These are phyloP conservation scores for Polyploca ridens DNA, from an alignment of 2,888 invertebrate genomes.

Conservation along the genomic window DNA sequence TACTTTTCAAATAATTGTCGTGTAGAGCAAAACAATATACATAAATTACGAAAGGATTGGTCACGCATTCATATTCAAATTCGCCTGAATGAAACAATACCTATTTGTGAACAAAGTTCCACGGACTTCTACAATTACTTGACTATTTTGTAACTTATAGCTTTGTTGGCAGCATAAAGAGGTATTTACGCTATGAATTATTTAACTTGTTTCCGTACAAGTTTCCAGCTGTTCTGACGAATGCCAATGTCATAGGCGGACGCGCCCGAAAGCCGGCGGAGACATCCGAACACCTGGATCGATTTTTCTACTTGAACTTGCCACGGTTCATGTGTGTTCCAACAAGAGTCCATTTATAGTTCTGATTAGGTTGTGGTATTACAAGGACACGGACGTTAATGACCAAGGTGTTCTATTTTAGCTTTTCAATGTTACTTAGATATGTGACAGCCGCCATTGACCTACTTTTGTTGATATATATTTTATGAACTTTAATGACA, in stretches of 20 bases:
- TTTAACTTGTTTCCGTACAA: constrained; percentile 35
- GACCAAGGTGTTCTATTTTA: constrained; percentile 23
- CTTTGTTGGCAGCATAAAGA: constrained; percentile 21
- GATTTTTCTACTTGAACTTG: constrained; percentile 71
- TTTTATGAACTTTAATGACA: constrained; percentile 7
- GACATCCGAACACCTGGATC: constrained; percentile 57
- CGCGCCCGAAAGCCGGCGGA: constrained; percentile 46
- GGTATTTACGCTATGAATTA: constrained; percentile 35
- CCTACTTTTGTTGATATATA: constrained; percentile 15
- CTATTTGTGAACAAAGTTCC: not conserved
- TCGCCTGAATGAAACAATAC: not conserved
- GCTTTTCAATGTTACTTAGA: constrained; percentile 7
- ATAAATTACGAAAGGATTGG: too few species aligned
- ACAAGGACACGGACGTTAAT: constrained; percentile 31
- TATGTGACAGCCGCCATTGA: constrained; percentile 10
- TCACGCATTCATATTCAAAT: not conserved
- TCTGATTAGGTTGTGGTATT: constrained; percentile 47
- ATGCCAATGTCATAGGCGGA: constrained; percentile 48
- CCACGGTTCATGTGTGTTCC: constrained; percentile 45
- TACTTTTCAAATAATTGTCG: too few species aligned
- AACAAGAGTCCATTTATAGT: constrained; percentile 46
- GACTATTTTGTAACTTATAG: constrained; percentile 23
- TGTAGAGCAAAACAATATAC: too few species aligned
- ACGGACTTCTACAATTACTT: not conserved
- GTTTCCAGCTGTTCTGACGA: constrained; percentile 34